These are phyloP conservation scores for Tetrax tetrax DNA, from an alignment of 2,113 vertebrate genomes.

Conservation along the genomic window DNA sequence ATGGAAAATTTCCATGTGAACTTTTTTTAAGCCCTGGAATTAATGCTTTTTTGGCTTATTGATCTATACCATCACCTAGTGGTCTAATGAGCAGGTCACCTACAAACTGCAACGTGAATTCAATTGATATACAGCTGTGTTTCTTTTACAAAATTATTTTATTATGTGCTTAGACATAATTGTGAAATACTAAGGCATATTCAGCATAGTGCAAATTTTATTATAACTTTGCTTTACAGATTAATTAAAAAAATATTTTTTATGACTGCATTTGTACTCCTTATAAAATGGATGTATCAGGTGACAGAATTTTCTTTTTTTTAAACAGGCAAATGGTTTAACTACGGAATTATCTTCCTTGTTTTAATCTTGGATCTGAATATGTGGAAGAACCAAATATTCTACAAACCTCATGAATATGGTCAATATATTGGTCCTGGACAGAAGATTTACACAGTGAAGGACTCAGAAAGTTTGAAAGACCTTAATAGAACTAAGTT, in stretches of 20 bases:
- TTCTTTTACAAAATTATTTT: conserved; percentile 49
- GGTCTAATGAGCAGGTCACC: conserved; percentile 40
- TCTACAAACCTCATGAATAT: conserved; percentile 96
- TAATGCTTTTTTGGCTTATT: conserved; percentile 12
- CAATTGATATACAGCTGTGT: not conserved
- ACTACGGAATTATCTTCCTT: conserved; percentile 98
- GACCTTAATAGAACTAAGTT: conserved; percentile 92
- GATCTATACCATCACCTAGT: conserved; percentile 15
- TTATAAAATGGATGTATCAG: not conserved
- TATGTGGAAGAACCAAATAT: conserved; percentile 99
- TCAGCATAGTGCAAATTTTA: conserved; percentile 25
- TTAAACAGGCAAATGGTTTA: conserved; percentile 97
- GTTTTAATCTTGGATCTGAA: conserved; percentile 98
- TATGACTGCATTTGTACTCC: not conserved
- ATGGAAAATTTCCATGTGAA: not conserved
- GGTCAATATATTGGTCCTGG: conserved; percentile 96
- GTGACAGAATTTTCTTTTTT: conserved; percentile 66
- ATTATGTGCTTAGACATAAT: conserved; percentile 37
- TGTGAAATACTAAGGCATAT: conserved; percentile 39
- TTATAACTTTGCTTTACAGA: conserved; percentile 34
- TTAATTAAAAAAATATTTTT: not conserved
- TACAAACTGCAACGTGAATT: conserved; percentile 37
- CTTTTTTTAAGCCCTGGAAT: conserved; percentile 39
- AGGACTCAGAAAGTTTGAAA: conserved; percentile 87
- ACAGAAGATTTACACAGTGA: conserved; percentile 95